Evolutionary conservation across 23 tunicate species (phyloP).

Genomic region (Halocynthia roretzi): DNA sequence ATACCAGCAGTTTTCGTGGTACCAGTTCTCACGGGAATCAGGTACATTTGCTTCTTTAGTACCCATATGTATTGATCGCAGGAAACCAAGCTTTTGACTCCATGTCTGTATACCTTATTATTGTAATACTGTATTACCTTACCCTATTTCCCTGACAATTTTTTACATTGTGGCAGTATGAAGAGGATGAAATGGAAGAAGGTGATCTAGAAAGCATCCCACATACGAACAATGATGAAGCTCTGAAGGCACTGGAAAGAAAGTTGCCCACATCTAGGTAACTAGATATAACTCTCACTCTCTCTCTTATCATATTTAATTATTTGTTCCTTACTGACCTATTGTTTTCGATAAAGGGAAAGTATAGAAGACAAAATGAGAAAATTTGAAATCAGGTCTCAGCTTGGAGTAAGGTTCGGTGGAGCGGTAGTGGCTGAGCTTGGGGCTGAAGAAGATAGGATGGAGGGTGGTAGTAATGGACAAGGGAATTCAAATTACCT

Average conservation of each 20-base stretch:
- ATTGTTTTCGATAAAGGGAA: slow-evolving; percentile 27
- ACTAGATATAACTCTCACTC: not conserved
- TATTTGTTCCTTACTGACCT: not conserved
- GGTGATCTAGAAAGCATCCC: slow-evolving; percentile 86
- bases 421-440: slow-evolving; percentile 62
- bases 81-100: too few species aligned
- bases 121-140: too few species aligned
- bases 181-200: slow-evolving; percentile 60
- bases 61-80: not conserved
- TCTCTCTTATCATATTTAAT: not conserved
- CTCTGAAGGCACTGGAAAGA: slow-evolving; percentile 76
- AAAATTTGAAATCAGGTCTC: slow-evolving; percentile 88
- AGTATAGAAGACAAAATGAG: slow-evolving; percentile 98
- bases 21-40: slow-evolving; percentile 80
- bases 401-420: slow-evolving; percentile 84
- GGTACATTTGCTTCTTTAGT: slow-evolving; percentile 10
- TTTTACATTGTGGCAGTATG: slow-evolving; percentile 8
- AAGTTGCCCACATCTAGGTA: slow-evolving; percentile 94
- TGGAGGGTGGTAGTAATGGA: slow-evolving; percentile 11
- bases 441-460: slow-evolving; percentile 6
- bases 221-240: slow-evolving; percentile 83
- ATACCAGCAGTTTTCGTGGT: slow-evolving; percentile 75
- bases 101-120: too few species aligned
- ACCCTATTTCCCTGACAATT: not conserved
- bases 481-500: not conserved